These are phyloP conservation scores for Anolis carolinensis DNA, from an alignment of 2,113 vertebrate species.

Conservation along the genomic window DNA sequence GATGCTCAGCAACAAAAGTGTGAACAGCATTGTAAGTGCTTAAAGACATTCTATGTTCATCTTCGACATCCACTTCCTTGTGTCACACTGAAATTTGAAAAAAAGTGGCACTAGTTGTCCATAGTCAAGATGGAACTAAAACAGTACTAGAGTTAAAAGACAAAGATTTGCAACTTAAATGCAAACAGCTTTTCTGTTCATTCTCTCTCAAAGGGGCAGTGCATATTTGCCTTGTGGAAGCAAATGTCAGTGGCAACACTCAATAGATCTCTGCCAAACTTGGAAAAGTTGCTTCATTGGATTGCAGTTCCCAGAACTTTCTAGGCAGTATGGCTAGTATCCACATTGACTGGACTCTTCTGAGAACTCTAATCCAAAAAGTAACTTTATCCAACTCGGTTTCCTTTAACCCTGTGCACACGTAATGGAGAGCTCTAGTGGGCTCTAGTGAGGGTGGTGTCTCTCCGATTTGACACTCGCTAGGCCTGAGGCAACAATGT, in stretches of 20 bases:
- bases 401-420: constrained; percentile 73
- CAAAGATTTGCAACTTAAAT: constrained; percentile 72
- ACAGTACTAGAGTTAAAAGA: constrained; percentile 83
- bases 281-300: no score
- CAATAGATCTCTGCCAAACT: constrained; percentile 48
- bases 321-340: no score
- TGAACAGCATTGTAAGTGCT: constrained; percentile 89
- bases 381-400: no score
- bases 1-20: constrained; percentile 81
- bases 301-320: no score
- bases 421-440: constrained; percentile 40
- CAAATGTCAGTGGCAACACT: constrained; percentile 69
- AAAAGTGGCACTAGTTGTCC: constrained; percentile 82
- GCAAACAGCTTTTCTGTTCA: constrained; percentile 57
- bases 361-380: no score
- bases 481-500: background rate
- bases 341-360: no score
- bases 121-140: constrained; percentile 74
- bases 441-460: constrained; percentile 4
- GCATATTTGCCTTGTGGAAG: constrained; percentile 70
- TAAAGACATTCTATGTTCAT: constrained; percentile 81
- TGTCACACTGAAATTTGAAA: constrained; percentile 74
- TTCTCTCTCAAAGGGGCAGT: constrained; percentile 70
- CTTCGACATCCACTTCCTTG: constrained; percentile 76
- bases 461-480: constrained; percentile 19